phyloP scores from a whole-genome alignment of 1,140 invertebrate genomes.

The Tetragonula clypearis region DNA sequence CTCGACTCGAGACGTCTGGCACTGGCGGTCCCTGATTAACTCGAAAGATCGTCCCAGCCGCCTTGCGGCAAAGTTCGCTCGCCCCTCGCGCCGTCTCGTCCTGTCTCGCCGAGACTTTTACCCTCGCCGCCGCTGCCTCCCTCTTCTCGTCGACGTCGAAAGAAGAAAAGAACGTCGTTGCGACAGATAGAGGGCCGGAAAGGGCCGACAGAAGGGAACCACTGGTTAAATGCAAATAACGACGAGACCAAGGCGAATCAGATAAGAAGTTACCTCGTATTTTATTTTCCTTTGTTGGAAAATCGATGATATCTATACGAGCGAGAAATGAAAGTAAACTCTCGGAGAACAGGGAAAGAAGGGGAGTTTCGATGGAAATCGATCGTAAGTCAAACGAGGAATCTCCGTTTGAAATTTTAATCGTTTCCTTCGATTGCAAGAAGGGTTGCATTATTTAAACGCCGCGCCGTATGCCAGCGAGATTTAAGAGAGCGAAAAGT shows the following conservation, averaged over 20 bases:
- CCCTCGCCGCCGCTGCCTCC: not conserved
- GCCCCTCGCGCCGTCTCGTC: not conserved
- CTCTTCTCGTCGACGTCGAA: not conserved
- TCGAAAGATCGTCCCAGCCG: constrained; percentile 65
- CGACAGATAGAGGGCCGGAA: constrained; percentile 41
- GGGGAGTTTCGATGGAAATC: not conserved
- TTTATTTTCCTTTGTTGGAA: constrained; percentile 56
- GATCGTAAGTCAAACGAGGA: not conserved
- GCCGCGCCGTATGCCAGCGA: not conserved
- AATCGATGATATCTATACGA: constrained; percentile 15
- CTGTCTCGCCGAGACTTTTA: constrained; percentile 24
- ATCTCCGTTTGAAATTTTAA: not conserved
- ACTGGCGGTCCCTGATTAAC: constrained; percentile 74
- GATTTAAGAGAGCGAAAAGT: constrained; percentile 27
- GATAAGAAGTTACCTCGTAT: constrained; percentile 53
- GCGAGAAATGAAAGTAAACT: not conserved
- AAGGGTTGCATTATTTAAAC: constrained; percentile 30
- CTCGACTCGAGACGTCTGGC: constrained; percentile 73
- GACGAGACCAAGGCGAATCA: constrained; percentile 50
- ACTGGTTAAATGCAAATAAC: constrained; percentile 63
- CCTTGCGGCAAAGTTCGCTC: constrained; percentile 33
- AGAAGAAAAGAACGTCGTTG: constrained; percentile 57
- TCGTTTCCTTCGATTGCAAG: not conserved
- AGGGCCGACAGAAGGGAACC: constrained; percentile 1
- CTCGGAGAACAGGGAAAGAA: no score